These are phyloP conservation scores for Hippocampus guttulatus DNA, from an alignment of 2,113 vertebrate species.

Conservation along the genomic window DNA sequence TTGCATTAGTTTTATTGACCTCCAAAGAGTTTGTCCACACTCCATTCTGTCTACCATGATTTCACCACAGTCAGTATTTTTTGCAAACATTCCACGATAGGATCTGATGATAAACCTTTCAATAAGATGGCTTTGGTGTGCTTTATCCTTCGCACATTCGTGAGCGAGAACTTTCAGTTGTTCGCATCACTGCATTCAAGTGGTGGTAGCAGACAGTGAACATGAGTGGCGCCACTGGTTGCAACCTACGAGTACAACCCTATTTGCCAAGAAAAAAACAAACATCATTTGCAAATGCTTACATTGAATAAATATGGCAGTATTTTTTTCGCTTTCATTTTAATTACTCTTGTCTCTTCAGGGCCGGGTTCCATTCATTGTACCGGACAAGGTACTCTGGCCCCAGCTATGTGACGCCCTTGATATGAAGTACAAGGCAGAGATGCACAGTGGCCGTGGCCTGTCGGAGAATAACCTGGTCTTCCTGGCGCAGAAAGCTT, in stretches of 20 bases:
- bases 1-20: background rate
- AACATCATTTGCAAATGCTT: background rate
- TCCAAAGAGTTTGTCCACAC: too few species aligned
- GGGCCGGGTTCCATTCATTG: constrained; percentile 88
- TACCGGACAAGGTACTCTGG: constrained; percentile 89
- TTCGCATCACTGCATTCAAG: too few species aligned
- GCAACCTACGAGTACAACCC: background rate
- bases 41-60: too few species aligned
- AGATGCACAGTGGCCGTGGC: constrained; percentile 86
- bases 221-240: background rate
- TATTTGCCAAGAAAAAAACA: background rate
- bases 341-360: constrained; percentile 25
- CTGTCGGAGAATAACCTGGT: constrained; percentile 88
- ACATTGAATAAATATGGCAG: background rate
- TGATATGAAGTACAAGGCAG: constrained; percentile 92
- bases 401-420: constrained; percentile 85
- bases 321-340: background rate
- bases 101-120: too few species aligned
- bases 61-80: too few species aligned
- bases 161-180: too few species aligned
- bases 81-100: too few species aligned
- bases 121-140: too few species aligned
- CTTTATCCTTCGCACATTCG: too few species aligned
- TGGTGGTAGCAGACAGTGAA: background rate
- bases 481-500: constrained; percentile 90